Percentiles rank a stretch among this genome's conserved stretches.
Evolutionary conservation across 2,797 vertebrate species (phyloP).

Genomic region (Tiaroga cobitis): DNA sequence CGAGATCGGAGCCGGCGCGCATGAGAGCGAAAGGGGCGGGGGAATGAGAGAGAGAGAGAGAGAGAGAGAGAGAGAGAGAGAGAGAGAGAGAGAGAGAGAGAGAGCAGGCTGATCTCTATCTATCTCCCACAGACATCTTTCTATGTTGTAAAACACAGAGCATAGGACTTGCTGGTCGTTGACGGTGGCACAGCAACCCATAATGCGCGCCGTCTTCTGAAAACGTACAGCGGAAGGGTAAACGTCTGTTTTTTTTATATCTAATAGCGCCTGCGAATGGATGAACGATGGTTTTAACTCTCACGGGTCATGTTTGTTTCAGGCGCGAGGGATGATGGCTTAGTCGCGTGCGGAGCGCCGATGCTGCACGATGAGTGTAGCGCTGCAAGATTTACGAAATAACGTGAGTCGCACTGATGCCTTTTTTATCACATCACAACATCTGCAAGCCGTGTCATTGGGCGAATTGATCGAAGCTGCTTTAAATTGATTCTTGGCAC

Average conservation of each 20-base stretch:
- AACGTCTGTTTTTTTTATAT: not conserved
- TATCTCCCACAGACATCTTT: slow-evolving; percentile 46
- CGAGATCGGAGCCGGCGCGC: slow-evolving; percentile 25
- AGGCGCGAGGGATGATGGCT: slow-evolving; percentile 57
- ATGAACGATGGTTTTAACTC: slow-evolving; percentile 13
- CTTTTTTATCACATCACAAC: not conserved
- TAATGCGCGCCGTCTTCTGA: slow-evolving; percentile 42
- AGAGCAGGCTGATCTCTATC: slow-evolving; percentile 44
- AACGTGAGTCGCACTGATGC: slow-evolving; percentile 77
- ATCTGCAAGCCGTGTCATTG: not conserved
- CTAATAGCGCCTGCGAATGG: slow-evolving; percentile 2
- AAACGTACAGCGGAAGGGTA: slow-evolving; percentile 22
- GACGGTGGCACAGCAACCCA: slow-evolving; percentile 22
- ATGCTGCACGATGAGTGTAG: slow-evolving; percentile 89
- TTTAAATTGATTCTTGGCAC: not conserved
- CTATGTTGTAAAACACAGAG: slow-evolving; percentile 45
- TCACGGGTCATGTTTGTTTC: slow-evolving; percentile 41
- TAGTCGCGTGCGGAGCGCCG: slow-evolving; percentile 54
- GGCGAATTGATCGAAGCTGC: not conserved
- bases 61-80: slow-evolving; percentile 11
- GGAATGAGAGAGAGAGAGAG: slow-evolving; percentile 25
- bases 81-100: slow-evolving; percentile 10
- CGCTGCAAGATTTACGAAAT: slow-evolving; percentile 92
- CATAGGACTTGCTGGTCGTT: slow-evolving; percentile 16
- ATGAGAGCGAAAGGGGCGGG: not conserved